Percentiles rank a stretch among this genome's conserved stretches.
Conservation (phyloP, 2,888 invertebrate species). For the Bibio marci region DNA sequence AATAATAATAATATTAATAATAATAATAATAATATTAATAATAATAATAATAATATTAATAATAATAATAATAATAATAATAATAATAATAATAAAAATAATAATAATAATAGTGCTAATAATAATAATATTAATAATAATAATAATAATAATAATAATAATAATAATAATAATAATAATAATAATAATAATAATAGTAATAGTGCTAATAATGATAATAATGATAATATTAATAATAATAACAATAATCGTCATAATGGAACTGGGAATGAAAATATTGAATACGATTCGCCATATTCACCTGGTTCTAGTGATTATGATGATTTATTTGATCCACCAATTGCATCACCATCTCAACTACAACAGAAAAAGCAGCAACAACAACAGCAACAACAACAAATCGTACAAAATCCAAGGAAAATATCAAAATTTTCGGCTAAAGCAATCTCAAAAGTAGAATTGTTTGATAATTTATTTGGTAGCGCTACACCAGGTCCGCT, state of each 20-base stretch:
- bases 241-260: slow-evolving; percentile 14
- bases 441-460: slow-evolving; percentile 19
- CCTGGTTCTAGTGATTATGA: slow-evolving; percentile 80
- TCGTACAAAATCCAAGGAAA: slow-evolving; percentile 9
- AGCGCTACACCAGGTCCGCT: slow-evolving; percentile 31
- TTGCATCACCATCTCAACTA: slow-evolving; percentile 5
- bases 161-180: slow-evolving; percentile 2
- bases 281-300: slow-evolving; percentile 72
- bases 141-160: slow-evolving; percentile 12
- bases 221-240: slow-evolving; percentile 2
- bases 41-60: slow-evolving; percentile 17
- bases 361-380: background rate
- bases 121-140: slow-evolving; percentile 37
- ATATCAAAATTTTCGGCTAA: slow-evolving; percentile 3
- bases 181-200: slow-evolving; percentile 14
- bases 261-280: slow-evolving; percentile 33
- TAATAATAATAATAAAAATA: slow-evolving; percentile 1
- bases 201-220: slow-evolving; percentile 13
- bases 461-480: slow-evolving; percentile 49
- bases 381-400: slow-evolving; percentile 9
- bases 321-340: slow-evolving; percentile 68
- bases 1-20: slow-evolving; percentile 14
- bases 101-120: slow-evolving; percentile 14
- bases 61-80: slow-evolving; percentile 5
- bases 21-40: slow-evolving; percentile 33